Evolutionary conservation across 2,888 invertebrate genomes (phyloP), one percentile per base, ranked within the genome.

Genomic region (Oligia latruncula): DNA sequence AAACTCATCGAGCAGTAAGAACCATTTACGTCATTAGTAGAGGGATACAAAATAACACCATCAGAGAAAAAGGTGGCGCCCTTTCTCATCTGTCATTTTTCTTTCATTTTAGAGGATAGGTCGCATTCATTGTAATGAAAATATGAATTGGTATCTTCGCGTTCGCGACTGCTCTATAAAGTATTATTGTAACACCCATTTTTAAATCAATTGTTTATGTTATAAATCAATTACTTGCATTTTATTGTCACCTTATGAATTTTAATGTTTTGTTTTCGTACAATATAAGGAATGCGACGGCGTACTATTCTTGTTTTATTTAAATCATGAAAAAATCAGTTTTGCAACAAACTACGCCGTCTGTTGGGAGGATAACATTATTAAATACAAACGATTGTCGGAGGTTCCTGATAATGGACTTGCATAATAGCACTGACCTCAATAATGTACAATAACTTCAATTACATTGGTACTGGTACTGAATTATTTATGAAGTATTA

Each of bases 261-360:
- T 84, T 75, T 72, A 58, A 90, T 86, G 85, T 90, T 85, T 90
- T 93, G 91, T 95, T 96, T 96, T 96, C 95, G 94, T 95, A 92
- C 96, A 96, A 96, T 96, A 96, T 92, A 97, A 85, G 93, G 94
- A 96, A 96, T 97, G 97, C 94, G 96, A 96, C 93, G 97, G 97
- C 97, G 97, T 93, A 96, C 82, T 83, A 81, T 80, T 79, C 77
- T 89, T 90, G 92, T 95, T 95, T 95, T 93, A 92, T 94, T 95
- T 91, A 29, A 65, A 49, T 77, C 49, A 65, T 62, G 17, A 17
- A 29, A 17, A 29, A 66, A 74, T 46, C 29, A 65, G 13, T 71
- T 65, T 2, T 13, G 65, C 40, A 43, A 71, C 43, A 49, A n/a
- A 55, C 29, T 73, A 17, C 49, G 29, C 35, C 52, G 62, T 58